Conservation (phyloP, 1,140 invertebrate species). For the Pseudobourletiella spinata region DNA sequence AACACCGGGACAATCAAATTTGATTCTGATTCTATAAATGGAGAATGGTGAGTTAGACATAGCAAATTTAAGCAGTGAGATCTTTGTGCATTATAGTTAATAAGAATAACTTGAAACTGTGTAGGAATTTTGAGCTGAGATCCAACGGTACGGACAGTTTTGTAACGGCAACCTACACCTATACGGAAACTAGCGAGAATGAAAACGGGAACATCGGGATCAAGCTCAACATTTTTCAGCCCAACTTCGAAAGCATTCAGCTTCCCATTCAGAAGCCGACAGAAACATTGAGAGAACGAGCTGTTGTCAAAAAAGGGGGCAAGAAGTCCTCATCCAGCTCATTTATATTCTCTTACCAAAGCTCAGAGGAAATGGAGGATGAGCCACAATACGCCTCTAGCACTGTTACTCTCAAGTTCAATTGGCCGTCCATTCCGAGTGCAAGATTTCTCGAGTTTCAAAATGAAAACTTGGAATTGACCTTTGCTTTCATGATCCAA, state of each 20-base stretch:
- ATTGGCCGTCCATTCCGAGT: neutral
- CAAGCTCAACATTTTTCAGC: neutral
- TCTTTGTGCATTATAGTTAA: neutral
- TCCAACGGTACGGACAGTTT: neutral
- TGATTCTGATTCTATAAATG: constrained; percentile 1
- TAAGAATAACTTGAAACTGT: neutral
- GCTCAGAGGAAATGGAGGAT: neutral
- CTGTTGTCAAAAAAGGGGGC: neutral
- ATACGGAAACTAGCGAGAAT: neutral
- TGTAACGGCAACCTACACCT: neutral
- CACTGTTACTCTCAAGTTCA: neutral
- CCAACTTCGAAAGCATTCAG: neutral
- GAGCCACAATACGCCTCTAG: neutral
- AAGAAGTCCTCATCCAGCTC: neutral
- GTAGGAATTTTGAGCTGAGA: neutral
- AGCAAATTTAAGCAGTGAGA: neutral
- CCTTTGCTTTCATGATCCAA: neutral
- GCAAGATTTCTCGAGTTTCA: neutral
- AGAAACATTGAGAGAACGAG: neutral
- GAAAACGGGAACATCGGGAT: neutral
- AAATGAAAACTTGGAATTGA: neutral
- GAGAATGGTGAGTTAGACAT: neutral
- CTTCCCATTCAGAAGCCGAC: neutral
- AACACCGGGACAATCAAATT: neutral
- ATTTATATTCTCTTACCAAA: neutral